Percentiles rank a stretch among this genome's conserved stretches.
phyloP scores from a whole-genome alignment of 2,888 invertebrate species.

The Mylabris sibirica region DNA sequence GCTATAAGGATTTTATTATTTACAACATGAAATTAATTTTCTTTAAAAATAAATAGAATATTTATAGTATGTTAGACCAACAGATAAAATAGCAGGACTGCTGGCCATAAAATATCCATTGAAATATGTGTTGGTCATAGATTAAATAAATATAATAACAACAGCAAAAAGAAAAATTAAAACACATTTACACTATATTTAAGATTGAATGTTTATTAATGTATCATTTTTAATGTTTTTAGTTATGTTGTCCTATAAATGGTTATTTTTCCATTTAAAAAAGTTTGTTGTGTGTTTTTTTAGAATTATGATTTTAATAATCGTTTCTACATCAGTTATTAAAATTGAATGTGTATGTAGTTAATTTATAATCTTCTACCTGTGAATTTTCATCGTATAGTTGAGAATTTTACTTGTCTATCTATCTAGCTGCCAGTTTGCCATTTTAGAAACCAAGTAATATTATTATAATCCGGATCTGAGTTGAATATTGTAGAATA shows the following conservation, averaged over 20 bases:
- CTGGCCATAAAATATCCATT: neutral
- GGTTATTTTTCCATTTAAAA: too few species aligned
- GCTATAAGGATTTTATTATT: neutral
- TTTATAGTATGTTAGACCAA: neutral
- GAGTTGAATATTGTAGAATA: neutral
- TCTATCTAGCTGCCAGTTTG: neutral
- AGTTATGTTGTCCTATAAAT: too few species aligned
- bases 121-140: neutral
- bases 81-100: neutral
- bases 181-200: neutral
- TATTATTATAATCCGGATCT: slow-evolving; percentile 6
- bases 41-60: neutral
- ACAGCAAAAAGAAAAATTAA: neutral
- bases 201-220: neutral
- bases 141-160: neutral
- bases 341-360: neutral
- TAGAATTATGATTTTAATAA: too few species aligned
- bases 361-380: neutral
- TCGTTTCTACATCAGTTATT: neutral
- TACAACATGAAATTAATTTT: neutral
- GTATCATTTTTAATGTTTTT: neutral
- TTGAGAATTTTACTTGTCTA: slow-evolving; percentile 7
- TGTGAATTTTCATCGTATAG: neutral
- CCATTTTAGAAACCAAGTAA: neutral
- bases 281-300: too few species aligned